Percentiles rank a stretch among this genome's conserved stretches.
Evolutionary conservation across 2,113 vertebrate species (phyloP).

Genomic region (Neogobius melanostomus): DNA sequence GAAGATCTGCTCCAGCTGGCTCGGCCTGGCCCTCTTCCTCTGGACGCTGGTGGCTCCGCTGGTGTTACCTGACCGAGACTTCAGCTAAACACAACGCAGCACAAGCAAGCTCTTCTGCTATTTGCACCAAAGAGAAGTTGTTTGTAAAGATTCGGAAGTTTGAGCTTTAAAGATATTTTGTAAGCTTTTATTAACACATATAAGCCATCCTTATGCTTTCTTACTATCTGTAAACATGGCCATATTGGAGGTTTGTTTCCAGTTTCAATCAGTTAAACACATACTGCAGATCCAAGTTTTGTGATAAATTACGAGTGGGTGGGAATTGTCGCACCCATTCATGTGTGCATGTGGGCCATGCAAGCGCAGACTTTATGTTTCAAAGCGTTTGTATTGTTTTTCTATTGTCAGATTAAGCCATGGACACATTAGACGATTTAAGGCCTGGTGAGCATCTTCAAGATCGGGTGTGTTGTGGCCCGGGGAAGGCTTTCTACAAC

Average conservation of each 20-base stretch:
- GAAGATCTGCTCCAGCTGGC: slow-evolving; percentile 93
- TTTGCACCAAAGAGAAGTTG: slow-evolving; percentile 15
- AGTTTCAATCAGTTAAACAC: too few species aligned
- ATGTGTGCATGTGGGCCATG: too few species aligned
- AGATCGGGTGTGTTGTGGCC: too few species aligned
- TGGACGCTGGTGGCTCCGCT: slow-evolving; percentile 92
- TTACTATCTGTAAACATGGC: background rate
- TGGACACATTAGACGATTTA: too few species aligned
- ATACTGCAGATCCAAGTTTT: too few species aligned
- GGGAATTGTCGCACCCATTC: too few species aligned
- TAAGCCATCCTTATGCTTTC: background rate
- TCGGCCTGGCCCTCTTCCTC: slow-evolving; percentile 82
- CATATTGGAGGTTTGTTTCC: background rate
- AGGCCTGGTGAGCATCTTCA: too few species aligned
- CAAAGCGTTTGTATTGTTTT: too few species aligned
- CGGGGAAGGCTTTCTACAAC: too few species aligned
- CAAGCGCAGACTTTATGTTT: too few species aligned
- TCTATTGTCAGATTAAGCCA: too few species aligned
- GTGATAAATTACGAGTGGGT: too few species aligned
- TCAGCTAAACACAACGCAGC: slow-evolving; percentile 70
- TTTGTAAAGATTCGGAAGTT: background rate
- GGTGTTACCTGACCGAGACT: slow-evolving; percentile 82
- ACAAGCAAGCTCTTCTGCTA: background rate
- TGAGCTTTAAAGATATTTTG: slow-evolving; percentile 26
- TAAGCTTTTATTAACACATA: background rate